Conservation (phyloP, 2,888 invertebrate species). For the Eudasyphora cyanicolor region DNA sequence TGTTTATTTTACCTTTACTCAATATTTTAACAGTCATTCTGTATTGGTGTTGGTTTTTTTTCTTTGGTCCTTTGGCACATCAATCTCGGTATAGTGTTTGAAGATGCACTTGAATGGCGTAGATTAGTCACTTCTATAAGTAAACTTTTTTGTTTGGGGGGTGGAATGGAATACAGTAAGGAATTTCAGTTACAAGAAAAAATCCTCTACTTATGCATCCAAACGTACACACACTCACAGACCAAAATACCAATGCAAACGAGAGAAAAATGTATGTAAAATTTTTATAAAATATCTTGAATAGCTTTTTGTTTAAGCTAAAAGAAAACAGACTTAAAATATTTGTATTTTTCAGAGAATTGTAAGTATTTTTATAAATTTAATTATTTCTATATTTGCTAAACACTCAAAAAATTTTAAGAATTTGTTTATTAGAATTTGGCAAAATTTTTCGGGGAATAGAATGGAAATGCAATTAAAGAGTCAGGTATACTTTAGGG, state of each 20-base stretch:
- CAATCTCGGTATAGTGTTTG: constrained; percentile 4
- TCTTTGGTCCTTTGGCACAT: constrained; percentile 4
- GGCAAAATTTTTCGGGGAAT: too few relatives aligned
- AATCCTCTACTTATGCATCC: neutral
- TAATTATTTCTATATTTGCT: too few relatives aligned
- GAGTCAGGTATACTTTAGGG: neutral
- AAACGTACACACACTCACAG: constrained; percentile 31
- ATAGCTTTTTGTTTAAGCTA: too few relatives aligned
- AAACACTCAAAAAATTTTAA: too few relatives aligned
- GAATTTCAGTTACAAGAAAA: neutral
- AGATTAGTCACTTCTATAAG: neutral
- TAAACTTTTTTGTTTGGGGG: too few relatives aligned
- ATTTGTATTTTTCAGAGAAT: neutral
- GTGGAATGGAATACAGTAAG: neutral
- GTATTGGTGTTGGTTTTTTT: neutral
- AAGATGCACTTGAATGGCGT: constrained; percentile 8
- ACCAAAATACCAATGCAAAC: too few relatives aligned
- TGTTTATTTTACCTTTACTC: neutral
- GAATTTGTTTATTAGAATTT: too few relatives aligned
- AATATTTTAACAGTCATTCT: constrained; percentile 24
- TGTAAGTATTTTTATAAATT: too few relatives aligned
- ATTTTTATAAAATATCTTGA: neutral
- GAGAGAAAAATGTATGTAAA: neutral
- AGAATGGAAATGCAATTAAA: neutral
- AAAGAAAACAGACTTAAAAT: neutral